Conservation (phyloP, 2,113 vertebrate species). For the Cnemophilus loriae region DNA sequence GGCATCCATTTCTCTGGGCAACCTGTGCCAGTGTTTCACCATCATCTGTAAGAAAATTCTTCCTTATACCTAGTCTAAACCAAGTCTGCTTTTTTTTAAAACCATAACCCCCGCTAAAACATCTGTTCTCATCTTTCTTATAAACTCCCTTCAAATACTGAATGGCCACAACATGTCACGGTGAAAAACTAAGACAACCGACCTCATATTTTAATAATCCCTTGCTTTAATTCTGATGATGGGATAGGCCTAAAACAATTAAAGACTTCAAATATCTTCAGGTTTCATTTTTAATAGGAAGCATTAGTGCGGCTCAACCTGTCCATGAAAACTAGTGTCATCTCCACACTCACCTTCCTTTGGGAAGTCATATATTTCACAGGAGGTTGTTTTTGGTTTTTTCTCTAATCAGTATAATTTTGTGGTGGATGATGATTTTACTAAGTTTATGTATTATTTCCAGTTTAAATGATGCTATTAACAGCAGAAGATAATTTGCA, state of each 20-base stretch:
- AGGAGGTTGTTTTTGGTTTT: rapidly evolving
- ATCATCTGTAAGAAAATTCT: neutral
- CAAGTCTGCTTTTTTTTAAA: neutral
- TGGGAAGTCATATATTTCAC: neutral
- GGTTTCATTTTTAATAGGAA: neutral
- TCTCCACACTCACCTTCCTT: neutral
- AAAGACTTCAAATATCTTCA: neutral
- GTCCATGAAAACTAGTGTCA: neutral
- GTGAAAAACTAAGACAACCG: neutral
- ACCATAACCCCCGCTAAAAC: neutral
- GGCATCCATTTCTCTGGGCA: neutral
- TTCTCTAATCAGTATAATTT: neutral
- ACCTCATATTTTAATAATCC: neutral
- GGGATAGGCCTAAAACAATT: neutral
- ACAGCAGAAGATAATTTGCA: neutral
- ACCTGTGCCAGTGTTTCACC: neutral
- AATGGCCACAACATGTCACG: neutral
- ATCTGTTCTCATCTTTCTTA: neutral
- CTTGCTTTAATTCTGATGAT: neutral
- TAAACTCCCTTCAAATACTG: neutral
- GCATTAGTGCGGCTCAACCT: neutral
- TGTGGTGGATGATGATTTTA: neutral
- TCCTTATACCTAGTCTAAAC: neutral
- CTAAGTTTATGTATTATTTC: neutral
- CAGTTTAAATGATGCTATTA: neutral